phyloP scores from a whole-genome alignment of 2,113 vertebrate species.

The Anarrhichthys ocellatus region DNA sequence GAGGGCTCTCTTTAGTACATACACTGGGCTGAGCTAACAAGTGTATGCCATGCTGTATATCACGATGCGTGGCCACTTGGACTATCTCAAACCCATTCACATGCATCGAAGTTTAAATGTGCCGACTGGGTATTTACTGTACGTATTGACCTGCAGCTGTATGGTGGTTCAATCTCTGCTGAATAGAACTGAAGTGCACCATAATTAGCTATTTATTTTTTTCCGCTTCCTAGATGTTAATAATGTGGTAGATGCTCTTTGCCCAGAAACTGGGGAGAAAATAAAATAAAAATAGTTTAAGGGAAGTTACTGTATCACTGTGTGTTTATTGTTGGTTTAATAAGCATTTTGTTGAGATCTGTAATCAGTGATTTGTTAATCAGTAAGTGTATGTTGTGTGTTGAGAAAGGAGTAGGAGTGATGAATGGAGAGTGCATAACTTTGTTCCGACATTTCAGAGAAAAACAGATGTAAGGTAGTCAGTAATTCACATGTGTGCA shows the following conservation, averaged over 20 bases:
- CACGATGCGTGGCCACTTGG: constrained; percentile 10
- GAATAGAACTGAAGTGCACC: neutral
- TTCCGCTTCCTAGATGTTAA: neutral
- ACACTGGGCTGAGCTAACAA: constrained; percentile 24
- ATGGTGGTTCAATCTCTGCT: neutral
- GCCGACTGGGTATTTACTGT: neutral
- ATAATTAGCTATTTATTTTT: neutral
- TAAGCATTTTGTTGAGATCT: constrained; percentile 36
- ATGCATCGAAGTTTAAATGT: constrained; percentile 6
- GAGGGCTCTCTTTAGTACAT: constrained; percentile 32
- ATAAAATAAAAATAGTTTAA: neutral
- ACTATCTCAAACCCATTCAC: constrained; percentile 1
- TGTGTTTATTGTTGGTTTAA: constrained; percentile 32
- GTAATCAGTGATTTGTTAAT: constrained; percentile 48
- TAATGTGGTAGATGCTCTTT: neutral
- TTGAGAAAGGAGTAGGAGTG: constrained; percentile 32
- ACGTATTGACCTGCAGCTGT: neutral
- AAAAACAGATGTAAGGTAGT: constrained; percentile 21
- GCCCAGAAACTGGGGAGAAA: neutral
- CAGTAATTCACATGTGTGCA: neutral
- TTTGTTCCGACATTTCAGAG: constrained; percentile 24
- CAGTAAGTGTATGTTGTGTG: constrained; percentile 2
- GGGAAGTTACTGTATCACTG: neutral
- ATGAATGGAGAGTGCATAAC: constrained; percentile 38
- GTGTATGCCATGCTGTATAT: constrained; percentile 18